Percentiles rank a stretch among this genome's conserved stretches.
phyloP scores from a whole-genome alignment of 2,113 vertebrate genomes.

The Procavia capensis region DNA sequence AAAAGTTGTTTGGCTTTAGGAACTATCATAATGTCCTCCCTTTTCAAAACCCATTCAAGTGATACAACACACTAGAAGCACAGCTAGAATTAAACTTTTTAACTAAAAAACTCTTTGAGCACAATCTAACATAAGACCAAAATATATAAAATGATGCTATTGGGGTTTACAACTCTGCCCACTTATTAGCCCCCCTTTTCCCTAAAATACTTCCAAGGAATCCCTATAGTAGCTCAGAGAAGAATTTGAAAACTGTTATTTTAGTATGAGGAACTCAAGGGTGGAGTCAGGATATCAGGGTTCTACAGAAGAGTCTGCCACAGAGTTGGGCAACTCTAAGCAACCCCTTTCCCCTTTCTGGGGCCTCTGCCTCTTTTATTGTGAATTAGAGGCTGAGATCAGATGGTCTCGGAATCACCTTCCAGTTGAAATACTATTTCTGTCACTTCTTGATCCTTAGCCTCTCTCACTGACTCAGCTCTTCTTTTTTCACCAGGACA shows the following conservation, averaged over 20 bases:
- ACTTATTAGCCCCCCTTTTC: background rate
- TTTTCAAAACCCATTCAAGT: constrained; percentile 50
- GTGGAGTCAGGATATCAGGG: background rate
- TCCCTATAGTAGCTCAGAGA: background rate
- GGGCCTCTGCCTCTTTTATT: background rate
- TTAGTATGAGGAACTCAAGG: background rate
- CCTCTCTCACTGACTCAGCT: constrained; percentile 29
- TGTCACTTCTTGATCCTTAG: background rate
- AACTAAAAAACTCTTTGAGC: constrained; percentile 37
- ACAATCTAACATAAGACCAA: constrained; percentile 36
- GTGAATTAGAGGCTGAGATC: background rate
- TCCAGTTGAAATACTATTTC: background rate
- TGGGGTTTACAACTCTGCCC: background rate
- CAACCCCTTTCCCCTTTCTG: background rate
- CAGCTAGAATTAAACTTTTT: constrained; percentile 37
- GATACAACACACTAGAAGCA: background rate
- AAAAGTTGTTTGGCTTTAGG: constrained; percentile 34
- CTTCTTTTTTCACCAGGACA: constrained; percentile 89
- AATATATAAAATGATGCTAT: background rate
- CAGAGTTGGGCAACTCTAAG: background rate
- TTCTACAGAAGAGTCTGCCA: background rate
- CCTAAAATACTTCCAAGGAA: background rate
- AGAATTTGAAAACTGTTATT: constrained; percentile 10
- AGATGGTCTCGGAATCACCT: background rate
- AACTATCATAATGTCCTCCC: background rate